Evolutionary conservation across 2,797 vertebrate genomes (phyloP), one percentile per base, ranked within the genome.

Genomic region (Scolopax bukidnonensis): DNA sequence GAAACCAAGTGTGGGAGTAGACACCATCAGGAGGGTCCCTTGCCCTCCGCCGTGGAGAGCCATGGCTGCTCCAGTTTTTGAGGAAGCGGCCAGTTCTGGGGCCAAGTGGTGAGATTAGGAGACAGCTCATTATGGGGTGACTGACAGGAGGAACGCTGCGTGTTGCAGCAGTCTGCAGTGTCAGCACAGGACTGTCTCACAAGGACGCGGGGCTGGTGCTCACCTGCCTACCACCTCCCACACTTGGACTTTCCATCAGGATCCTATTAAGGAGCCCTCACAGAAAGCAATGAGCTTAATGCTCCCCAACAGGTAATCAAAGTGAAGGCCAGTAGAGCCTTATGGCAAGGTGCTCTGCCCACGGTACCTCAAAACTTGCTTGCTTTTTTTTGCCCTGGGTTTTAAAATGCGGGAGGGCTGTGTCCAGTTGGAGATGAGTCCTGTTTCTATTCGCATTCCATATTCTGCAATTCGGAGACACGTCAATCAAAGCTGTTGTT

Each of bases 401-500:
- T 41, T 41, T 41, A 41, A 41, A 41, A 41, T 41, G 40, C 40
- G 6, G 12, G 40, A 41, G 40, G 40, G 40, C 40, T 41, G 40
- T 41, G 40, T 41, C 40, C 40, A 15, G 40, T 41, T 41, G 40
- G 40, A 41, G 40, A 41, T 15, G 40, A 41, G 60, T 51, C 73
- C 83, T 41, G 70, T 71, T 93, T 30, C 69, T 38, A 6, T 76
- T 81, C 83, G 17, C 87, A 41, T 69, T 59, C 73, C 95, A 36
- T 41, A 71, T 32, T 70, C 96, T 48, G 75, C 91, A 56, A 73
- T 94, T 74, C 61, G 24, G 33, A 8, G n/a, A 18, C 51, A 4
- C 12, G 80, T 90, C 95, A 94, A 12, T 96, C 96, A 83, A 33
- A 17, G n/a, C 79, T 41, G 93, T 33, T 76, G 89, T 75, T 45